Conservation (phyloP, 2,888 invertebrate species). For the Drosophila greeni region DNA sequence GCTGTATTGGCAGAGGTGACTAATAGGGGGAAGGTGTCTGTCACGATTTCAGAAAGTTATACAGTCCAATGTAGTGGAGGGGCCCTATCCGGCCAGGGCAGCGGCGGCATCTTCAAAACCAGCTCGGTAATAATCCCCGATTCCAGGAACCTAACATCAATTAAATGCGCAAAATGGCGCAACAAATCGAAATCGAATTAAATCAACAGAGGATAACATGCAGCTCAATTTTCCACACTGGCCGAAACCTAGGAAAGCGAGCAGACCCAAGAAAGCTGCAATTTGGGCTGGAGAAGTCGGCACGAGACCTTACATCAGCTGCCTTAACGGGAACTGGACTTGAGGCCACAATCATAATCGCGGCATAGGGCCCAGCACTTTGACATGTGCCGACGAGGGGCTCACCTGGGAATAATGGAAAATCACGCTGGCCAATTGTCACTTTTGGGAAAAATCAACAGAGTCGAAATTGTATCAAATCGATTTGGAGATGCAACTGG, state of each 20-base stretch:
- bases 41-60: conserved; percentile 26
- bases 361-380: conserved; percentile 55
- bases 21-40: neutral
- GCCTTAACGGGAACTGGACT: conserved; percentile 64
- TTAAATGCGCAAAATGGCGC: conserved; percentile 71
- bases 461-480: conserved; percentile 71
- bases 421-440: conserved; percentile 70
- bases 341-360: conserved; percentile 59
- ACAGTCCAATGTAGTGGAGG: neutral
- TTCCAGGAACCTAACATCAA: conserved; percentile 61
- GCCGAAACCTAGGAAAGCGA: conserved; percentile 17
- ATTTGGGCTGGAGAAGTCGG: conserved; percentile 55
- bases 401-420: conserved; percentile 59
- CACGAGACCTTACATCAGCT: conserved; percentile 50
- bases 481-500: conserved; percentile 49
- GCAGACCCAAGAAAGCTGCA: conserved; percentile 14
- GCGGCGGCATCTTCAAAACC: conserved; percentile 57
- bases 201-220: conserved; percentile 65
- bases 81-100: conserved; percentile 5
- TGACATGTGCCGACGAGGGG: conserved; percentile 50
- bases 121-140: conserved; percentile 22
- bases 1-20: neutral
- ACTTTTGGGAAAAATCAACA: conserved; percentile 67
- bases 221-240: conserved; percentile 65
- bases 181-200: conserved; percentile 68